Evolutionary conservation across 2,113 vertebrate species (phyloP).

Genomic region (Aythya baeri): DNA sequence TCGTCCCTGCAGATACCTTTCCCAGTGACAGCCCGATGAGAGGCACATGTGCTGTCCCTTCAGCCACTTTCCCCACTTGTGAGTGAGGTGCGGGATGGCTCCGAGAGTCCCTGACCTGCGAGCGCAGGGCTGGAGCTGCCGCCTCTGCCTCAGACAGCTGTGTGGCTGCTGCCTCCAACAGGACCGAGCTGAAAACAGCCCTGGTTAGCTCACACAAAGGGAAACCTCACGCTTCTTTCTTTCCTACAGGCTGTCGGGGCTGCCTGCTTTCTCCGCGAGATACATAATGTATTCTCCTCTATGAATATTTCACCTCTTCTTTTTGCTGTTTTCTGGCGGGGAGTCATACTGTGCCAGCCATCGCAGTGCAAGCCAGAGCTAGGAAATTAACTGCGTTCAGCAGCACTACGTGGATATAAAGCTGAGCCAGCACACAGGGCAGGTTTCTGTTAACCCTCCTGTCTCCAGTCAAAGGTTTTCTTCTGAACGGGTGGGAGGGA

Average conservation of each 20-base stretch:
- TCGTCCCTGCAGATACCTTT: background rate
- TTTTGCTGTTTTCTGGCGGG: background rate
- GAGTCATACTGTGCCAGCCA: background rate
- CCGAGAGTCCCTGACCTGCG: background rate
- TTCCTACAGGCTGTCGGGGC: rapidly evolving
- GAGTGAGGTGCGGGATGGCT: background rate
- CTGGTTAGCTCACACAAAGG: background rate
- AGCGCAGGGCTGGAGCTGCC: background rate
- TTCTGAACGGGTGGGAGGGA: background rate
- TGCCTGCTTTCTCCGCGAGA: background rate
- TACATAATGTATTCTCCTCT: background rate
- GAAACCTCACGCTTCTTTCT: background rate
- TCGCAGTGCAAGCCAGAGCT: background rate
- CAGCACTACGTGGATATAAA: background rate
- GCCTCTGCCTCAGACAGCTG: slow-evolving; percentile 35
- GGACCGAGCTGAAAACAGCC: background rate
- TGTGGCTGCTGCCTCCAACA: slow-evolving; percentile 53
- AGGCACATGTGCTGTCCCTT: background rate
- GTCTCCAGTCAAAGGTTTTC: background rate
- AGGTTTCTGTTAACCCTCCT: background rate
- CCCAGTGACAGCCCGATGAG: rapidly evolving
- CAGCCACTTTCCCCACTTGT: background rate
- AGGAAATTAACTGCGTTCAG: background rate
- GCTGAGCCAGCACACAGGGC: background rate
- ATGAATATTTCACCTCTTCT: background rate